Percentiles rank a stretch among this genome's conserved stretches.
Evolutionary conservation across 2,888 invertebrate genomes (phyloP).

Genomic region (Sphinx pinastri): DNA sequence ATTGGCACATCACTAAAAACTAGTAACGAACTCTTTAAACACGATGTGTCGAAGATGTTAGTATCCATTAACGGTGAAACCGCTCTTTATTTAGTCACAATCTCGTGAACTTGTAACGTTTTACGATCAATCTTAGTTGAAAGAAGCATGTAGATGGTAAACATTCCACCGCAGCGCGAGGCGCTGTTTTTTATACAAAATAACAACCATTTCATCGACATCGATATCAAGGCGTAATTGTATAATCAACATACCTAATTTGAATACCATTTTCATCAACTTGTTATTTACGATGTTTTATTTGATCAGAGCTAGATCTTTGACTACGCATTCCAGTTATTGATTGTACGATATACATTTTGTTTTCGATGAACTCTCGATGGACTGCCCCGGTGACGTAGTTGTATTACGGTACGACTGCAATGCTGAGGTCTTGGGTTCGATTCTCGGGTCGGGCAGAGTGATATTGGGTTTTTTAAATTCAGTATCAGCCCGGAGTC

Average conservation of each 20-base stretch:
- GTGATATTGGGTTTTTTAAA: too few species aligned
- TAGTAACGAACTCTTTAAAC: slow-evolving; percentile 58
- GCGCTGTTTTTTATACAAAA: slow-evolving; percentile 47
- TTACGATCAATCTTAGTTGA: slow-evolving; percentile 54
- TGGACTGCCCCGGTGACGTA: too few species aligned
- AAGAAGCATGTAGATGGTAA: slow-evolving; percentile 50
- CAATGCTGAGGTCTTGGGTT: too few species aligned
- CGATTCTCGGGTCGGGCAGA: too few species aligned
- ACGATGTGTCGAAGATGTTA: slow-evolving; percentile 66
- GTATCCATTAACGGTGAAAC: slow-evolving; percentile 70
- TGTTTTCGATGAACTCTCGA: slow-evolving; percentile 51
- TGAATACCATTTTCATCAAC: slow-evolving; percentile 58
- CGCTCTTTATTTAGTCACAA: slow-evolving; percentile 69
- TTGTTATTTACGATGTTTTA: slow-evolving; percentile 49
- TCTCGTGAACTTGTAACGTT: slow-evolving; percentile 57
- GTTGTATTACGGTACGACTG: too few species aligned
- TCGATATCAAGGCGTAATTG: slow-evolving; percentile 54
- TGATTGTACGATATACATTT: slow-evolving; percentile 51
- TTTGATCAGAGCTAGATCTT: slow-evolving; percentile 61
- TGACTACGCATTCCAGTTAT: slow-evolving; percentile 53
- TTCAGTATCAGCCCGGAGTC: too few species aligned
- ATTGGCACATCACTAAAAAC: slow-evolving; percentile 44
- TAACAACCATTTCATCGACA: slow-evolving; percentile 55
- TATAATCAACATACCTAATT: slow-evolving; percentile 57
- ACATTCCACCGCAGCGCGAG: slow-evolving; percentile 46